Evolutionary conservation across 2,113 vertebrate species (phyloP), one percentile per base, ranked within the genome.

Genomic region (Corythoichthys haematopterus): DNA sequence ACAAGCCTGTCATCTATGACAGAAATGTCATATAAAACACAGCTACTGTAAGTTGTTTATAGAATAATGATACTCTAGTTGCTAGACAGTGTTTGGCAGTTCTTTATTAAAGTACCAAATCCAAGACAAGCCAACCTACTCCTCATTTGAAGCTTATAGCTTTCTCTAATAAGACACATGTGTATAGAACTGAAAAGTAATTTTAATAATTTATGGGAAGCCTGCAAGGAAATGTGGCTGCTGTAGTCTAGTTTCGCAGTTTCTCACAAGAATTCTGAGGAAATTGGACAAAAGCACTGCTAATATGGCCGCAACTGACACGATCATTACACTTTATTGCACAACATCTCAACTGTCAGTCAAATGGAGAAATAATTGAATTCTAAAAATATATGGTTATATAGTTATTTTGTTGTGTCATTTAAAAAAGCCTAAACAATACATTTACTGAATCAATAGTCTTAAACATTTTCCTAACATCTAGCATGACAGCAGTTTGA

Each of bases 1-100:
- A 50, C 66, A 35, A 13, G 28, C 16, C 36, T 10, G 15, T 36
- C 12, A 35, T 69, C 36, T 63, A 36, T 64, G 55, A 0, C 6
- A 47, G 15, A 70, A 47, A 66, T 61, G 12, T 45, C 28, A n/a
- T n/a, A 9, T 62, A 45, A 43, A 51, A 14, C 45, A 51, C 40
- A 40, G 14, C n/a, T 37, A n/a, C 46, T 45, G 9, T 38, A 13
- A 4, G 11, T 15, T 40, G 15, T 61, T 64, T 61, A 28, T 63
- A 53, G 20, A 28, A 28, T 28, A 28, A 28, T 28, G 20, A 47
- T 52, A 3, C 12, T 47, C 50, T 4, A 1, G 6, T 62, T 45
- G 60, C 15, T 20, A 20, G 38, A 46, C 10, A 6, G 13, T 20
- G 11, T 7, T 62, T 38, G 35, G 35, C 13, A 36, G 37, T 60